phyloP scores from a whole-genome alignment of 2,797 vertebrate genomes.

The Rhinophrynus dorsalis region DNA sequence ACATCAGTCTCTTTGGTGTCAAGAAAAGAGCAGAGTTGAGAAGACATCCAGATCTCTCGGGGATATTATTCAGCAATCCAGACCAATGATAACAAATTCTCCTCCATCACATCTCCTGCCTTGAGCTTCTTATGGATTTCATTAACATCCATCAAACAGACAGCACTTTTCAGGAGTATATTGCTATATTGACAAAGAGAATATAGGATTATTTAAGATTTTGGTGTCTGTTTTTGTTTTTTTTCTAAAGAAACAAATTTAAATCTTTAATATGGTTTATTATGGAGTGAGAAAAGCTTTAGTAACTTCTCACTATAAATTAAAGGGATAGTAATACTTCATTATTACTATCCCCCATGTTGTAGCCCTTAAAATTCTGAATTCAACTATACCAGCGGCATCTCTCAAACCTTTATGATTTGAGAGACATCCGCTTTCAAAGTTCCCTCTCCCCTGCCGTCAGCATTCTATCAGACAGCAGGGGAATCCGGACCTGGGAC shows the following conservation, averaged over 20 bases:
- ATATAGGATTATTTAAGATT: conserved; percentile 6
- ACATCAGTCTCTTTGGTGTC: background rate
- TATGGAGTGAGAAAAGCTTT: too few species aligned
- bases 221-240: background rate
- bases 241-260: background rate
- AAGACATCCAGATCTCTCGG: background rate
- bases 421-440: too few species aligned
- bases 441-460: too few species aligned
- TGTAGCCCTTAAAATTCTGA: too few species aligned
- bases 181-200: conserved; percentile 20
- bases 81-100: conserved; percentile 22
- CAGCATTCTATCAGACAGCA: too few species aligned
- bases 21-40: background rate
- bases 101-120: conserved; percentile 32
- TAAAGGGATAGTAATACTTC: too few species aligned
- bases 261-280: background rate
- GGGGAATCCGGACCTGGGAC: too few species aligned
- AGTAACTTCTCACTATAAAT: too few species aligned
- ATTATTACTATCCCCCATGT: too few species aligned
- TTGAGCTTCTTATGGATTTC: conserved; percentile 28
- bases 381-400: too few species aligned
- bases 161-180: conserved; percentile 17
- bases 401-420: too few species aligned
- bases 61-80: background rate
- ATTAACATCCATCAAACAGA: conserved; percentile 14